Conservation (phyloP, 2,113 vertebrate genomes). For the Isichthys henryi region DNA sequence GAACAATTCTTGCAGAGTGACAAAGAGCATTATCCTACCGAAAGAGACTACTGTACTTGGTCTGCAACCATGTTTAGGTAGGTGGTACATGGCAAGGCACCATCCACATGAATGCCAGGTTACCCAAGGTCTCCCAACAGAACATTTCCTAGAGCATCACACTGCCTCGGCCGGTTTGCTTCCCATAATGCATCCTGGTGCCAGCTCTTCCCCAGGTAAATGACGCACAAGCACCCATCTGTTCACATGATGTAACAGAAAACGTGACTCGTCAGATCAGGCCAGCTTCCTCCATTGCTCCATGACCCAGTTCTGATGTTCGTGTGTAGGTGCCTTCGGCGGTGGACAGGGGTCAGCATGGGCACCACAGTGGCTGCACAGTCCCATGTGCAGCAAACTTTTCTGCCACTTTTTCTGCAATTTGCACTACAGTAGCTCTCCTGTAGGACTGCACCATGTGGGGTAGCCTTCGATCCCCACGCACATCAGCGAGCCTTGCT, state of each 20-base stretch:
- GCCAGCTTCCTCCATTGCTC: neutral
- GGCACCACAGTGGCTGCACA: no score
- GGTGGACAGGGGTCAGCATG: neutral
- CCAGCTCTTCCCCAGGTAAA: neutral
- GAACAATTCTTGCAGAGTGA: neutral
- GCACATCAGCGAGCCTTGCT: neutral
- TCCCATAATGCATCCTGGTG: neutral
- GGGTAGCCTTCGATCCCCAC: neutral
- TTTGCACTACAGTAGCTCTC: neutral
- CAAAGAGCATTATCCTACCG: neutral
- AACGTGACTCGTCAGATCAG: neutral
- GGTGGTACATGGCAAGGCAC: neutral
- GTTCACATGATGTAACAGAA: neutral
- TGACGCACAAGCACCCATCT: neutral
- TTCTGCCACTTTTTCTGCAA: neutral
- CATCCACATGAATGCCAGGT: neutral
- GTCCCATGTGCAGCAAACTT: neutral
- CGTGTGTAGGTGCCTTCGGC: neutral
- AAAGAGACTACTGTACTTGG: neutral
- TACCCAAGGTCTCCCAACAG: neutral
- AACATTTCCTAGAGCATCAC: neutral
- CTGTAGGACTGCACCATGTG: neutral
- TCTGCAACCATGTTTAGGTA: neutral
- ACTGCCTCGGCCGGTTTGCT: neutral
- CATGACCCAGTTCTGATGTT: neutral